Evolutionary conservation across 2,888 invertebrate genomes (phyloP).

Genomic region (Argyresthia albistria): DNA sequence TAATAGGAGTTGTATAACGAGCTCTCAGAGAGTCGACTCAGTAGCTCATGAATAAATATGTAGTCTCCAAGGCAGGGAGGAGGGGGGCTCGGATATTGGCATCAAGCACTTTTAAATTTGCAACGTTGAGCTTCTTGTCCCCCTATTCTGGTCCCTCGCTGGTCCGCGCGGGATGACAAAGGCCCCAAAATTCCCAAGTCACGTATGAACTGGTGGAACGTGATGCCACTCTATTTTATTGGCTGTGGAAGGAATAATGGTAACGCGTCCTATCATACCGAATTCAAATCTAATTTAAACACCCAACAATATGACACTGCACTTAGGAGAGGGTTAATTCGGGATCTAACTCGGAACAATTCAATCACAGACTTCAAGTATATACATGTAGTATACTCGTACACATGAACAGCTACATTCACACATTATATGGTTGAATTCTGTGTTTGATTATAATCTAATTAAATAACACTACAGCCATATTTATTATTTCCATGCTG

Average conservation of each 20-base stretch:
- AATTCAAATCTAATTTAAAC: too few species aligned
- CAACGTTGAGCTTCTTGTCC: not conserved
- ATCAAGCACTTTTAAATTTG: conserved; percentile 12
- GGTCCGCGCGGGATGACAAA: conserved; percentile 18
- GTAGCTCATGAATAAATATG: conserved; percentile 37
- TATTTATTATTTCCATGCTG: too few species aligned
- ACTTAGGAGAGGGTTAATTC: too few species aligned
- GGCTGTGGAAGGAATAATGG: conserved; percentile 42
- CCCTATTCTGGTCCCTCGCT: not conserved
- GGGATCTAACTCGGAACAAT: too few species aligned
- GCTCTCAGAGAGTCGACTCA: conserved; percentile 21
- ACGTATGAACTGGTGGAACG: conserved; percentile 48
- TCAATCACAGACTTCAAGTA: too few species aligned
- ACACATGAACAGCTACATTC: too few species aligned
- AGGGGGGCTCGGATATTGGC: conserved; percentile 12
- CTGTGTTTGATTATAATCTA: too few species aligned
- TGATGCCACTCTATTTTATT: conserved; percentile 37
- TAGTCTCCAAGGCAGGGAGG: not conserved
- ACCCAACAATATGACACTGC: too few species aligned
- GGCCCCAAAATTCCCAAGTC: conserved; percentile 31
- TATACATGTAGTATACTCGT: too few species aligned
- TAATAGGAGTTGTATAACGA: conserved; percentile 36
- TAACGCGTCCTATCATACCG: not conserved
- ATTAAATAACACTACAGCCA: too few species aligned
- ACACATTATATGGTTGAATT: too few species aligned